phyloP scores from a whole-genome alignment of 2,113 vertebrate species.

The Aix galericulata region DNA sequence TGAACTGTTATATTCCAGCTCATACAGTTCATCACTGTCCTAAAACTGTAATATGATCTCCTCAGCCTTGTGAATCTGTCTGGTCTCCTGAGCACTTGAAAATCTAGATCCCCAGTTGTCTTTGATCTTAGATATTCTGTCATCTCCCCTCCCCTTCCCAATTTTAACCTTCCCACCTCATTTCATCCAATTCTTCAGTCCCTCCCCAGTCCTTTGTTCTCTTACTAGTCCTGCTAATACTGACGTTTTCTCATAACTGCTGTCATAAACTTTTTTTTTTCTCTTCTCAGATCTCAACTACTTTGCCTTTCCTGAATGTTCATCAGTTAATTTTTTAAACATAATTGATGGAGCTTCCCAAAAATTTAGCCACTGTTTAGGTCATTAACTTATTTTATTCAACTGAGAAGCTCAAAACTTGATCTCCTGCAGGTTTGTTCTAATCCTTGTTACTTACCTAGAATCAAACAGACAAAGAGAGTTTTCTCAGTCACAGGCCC shows the following conservation, averaged over 20 bases:
- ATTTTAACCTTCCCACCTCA: neutral
- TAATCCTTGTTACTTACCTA: neutral
- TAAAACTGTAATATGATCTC: rapidly evolving
- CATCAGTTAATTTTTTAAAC: neutral
- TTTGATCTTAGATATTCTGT: neutral
- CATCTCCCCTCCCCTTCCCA: neutral
- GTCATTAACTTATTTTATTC: neutral
- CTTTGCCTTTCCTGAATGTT: neutral
- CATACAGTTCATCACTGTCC: neutral
- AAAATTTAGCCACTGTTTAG: neutral
- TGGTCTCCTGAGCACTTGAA: neutral
- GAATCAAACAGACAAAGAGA: neutral
- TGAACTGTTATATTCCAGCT: neutral
- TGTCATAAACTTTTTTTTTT: neutral
- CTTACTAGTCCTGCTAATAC: neutral
- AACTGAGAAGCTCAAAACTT: neutral
- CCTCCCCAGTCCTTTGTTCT: neutral
- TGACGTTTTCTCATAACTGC: neutral
- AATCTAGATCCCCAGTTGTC: neutral
- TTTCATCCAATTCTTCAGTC: neutral
- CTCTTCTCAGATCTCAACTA: neutral
- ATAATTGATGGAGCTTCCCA: neutral
- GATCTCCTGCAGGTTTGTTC: neutral
- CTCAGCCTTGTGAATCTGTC: neutral
- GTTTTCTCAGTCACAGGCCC: neutral